Evolutionary conservation across 2,113 vertebrate species (phyloP).

Genomic region (Pseudopipra pipra): DNA sequence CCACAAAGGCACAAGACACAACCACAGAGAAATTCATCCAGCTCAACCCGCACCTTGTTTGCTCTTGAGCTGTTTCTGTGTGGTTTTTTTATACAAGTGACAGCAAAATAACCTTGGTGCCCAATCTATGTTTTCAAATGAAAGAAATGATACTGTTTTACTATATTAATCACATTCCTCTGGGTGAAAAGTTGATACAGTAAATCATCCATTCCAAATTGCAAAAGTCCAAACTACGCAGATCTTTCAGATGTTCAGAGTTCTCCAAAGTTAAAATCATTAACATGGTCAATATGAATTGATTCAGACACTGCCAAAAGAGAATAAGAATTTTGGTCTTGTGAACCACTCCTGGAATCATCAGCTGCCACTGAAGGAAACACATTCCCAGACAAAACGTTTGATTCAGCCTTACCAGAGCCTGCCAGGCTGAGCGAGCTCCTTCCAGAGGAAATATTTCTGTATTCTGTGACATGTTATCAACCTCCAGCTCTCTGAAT

Average conservation of each 20-base stretch:
- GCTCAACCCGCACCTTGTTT: neutral
- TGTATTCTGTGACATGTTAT: neutral
- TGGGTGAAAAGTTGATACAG: neutral
- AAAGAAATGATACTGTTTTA: neutral
- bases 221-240: accelerated
- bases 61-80: neutral
- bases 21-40: neutral
- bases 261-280: neutral
- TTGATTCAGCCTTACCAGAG: neutral
- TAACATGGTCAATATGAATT: neutral
- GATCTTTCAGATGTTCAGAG: neutral
- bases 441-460: neutral
- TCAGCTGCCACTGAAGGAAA: neutral
- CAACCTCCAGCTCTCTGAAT: neutral
- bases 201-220: neutral
- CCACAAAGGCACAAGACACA: neutral
- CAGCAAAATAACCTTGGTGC: neutral
- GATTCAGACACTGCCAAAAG: neutral
- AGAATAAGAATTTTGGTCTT: neutral
- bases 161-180: neutral
- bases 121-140: neutral
- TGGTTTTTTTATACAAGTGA: neutral
- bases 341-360: neutral
- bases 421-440: neutral
- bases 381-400: neutral